A percentile compares a stretch with the other conserved stretches of the same genome.
These are phyloP conservation scores for Drosophila jambulina DNA, from an alignment of 1,140 invertebrate species.

Conservation along the genomic window DNA sequence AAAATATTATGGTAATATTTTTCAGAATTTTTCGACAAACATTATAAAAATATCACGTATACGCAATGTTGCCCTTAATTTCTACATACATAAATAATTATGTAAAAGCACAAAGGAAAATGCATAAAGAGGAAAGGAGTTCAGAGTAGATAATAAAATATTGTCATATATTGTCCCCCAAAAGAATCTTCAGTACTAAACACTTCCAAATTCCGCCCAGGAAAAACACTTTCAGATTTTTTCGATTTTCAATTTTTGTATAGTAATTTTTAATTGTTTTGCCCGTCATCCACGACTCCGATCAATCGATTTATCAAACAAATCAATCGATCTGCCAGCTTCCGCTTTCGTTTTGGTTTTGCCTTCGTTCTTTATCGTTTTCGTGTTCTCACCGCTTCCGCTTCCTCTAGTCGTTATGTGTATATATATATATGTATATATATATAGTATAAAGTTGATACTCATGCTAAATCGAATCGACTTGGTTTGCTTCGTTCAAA, in stretches of 20 bases:
- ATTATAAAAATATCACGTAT: not conserved
- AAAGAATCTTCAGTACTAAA: not conserved
- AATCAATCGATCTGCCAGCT: slow-evolving; percentile 36
- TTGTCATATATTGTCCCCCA: not conserved
- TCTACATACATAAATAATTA: not conserved
- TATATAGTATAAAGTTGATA: slow-evolving; percentile 54
- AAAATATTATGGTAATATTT: not conserved
- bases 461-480: slow-evolving; percentile 59
- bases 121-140: not conserved
- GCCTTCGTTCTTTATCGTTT: slow-evolving; percentile 15
- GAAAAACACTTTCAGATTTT: slow-evolving; percentile 8
- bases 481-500: slow-evolving; percentile 53
- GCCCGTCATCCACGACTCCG: slow-evolving; percentile 51
- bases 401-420: slow-evolving; percentile 27
- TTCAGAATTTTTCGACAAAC: not conserved
- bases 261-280: slow-evolving; percentile 74
- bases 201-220: not conserved
- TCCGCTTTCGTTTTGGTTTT: slow-evolving; percentile 9
- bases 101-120: no score
- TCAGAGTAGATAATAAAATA: not conserved
- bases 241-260: slow-evolving; percentile 52
- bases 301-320: slow-evolving; percentile 44
- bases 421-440: slow-evolving; percentile 20
- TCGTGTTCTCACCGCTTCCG: slow-evolving; percentile 5
- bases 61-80: not conserved